Conservation (phyloP, 2,888 invertebrate genomes). For the Drosophila sordidapex region DNA sequence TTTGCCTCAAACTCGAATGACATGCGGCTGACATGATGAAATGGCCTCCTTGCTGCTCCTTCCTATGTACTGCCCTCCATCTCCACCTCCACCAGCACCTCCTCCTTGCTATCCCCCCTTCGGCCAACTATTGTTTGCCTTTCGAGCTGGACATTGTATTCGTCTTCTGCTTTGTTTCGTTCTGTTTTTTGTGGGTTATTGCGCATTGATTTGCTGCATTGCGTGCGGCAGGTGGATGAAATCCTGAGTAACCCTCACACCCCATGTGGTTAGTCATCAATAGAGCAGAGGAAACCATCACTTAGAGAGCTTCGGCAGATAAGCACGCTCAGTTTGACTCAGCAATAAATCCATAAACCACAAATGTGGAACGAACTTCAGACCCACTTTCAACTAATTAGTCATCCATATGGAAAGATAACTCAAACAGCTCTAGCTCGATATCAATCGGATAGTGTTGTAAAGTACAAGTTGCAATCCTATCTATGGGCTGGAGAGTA, state of each 20-base stretch:
- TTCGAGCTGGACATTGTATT: slow-evolving; percentile 44
- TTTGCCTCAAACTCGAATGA: slow-evolving; percentile 66
- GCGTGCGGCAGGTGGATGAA: slow-evolving; percentile 53
- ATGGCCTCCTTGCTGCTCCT: slow-evolving; percentile 21
- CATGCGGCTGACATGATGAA: slow-evolving; percentile 71
- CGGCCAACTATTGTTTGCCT: slow-evolving; percentile 16
- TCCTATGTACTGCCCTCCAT: neutral
- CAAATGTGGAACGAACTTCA: neutral
- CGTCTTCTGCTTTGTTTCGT: slow-evolving; percentile 8
- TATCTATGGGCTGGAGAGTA: neutral
- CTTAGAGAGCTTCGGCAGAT: slow-evolving; percentile 23
- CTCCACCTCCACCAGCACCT: neutral
- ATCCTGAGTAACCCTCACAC: slow-evolving; percentile 7
- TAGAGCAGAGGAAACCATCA: slow-evolving; percentile 15
- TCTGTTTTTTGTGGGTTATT: slow-evolving; percentile 30
- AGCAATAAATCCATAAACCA: neutral
- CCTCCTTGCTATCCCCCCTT: neutral
- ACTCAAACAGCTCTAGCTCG: neutral
- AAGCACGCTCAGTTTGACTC: neutral
- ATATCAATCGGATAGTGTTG: neutral
- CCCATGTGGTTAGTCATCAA: slow-evolving; percentile 44
- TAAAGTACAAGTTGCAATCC: neutral
- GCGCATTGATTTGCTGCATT: slow-evolving; percentile 68
- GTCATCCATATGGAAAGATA: neutral
- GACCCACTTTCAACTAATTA: neutral